Evolutionary conservation across 2,797 vertebrate species (phyloP), one percentile per base, ranked within the genome.

Genomic region (Hozukius guyotensis): DNA sequence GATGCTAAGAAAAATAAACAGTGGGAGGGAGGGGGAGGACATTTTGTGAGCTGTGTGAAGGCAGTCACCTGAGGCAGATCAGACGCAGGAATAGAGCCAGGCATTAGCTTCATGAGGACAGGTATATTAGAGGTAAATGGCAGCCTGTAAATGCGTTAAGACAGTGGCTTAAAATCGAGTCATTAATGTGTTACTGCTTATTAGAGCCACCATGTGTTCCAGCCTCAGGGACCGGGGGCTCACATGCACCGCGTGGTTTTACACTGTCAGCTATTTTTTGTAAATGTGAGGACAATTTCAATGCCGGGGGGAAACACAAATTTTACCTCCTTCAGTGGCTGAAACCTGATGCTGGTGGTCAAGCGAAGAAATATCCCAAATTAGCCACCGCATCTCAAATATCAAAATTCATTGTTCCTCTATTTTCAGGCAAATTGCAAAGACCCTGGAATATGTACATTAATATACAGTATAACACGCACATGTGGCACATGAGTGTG

Each of bases 91-190:
- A 74, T 5, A 34, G 55, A 86, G 83, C 83, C 87, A 88, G 84
- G 82, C 82, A 75, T 93, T 86, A 90, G 79, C 86, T 83, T 79
- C 85, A 86, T 63, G 4, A 72, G 72, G 75, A 90, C 88, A 85
- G 84, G 87, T 84, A 80, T 84, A 88, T 90, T 84, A 87, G 75
- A 18, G 80, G 53, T 78, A 84, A 92, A 79, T 89, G 87, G 82
- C 87, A 88, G 73, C 77, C 75, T 68, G 84, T 72, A 84, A 93
- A 94, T 87, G 78, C 8, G 7, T 89, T 84, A 73, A 89, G 92
- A 94, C 91, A 89, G 90, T 71, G 72, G 88, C 84, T 88, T 86
- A 82, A 83, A 87, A 87, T 80, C 3, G 10, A 75, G 74, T 32
- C 78, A 82, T 90, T 87, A 88, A 89, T 69, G 74, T 61, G 64